Base-by-base conservation (phyloP, 1,140 invertebrate species). In the Trachelipus rathkii region DNA sequence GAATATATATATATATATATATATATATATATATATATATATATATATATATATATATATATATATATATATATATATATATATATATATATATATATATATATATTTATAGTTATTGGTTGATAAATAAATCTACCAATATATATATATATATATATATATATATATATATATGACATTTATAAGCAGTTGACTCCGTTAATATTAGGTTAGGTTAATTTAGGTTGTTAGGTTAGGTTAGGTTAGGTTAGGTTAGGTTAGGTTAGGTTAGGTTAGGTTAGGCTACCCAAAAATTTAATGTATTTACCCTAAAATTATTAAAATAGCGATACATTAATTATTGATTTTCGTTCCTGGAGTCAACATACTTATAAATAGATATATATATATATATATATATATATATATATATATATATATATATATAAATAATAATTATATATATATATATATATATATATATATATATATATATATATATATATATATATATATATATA, bases 21-120 rank as follows among this genome's bases (percentile, higher is more conserved):
- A 60, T 60, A 60, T 60, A 60, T 60, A 60, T 60, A 60, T 60
- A 60, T 60, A 60, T 60, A 60, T 60, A 60, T 60, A 60, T 60
- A 60, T 60, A 60, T 60, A 60, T 60, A 60, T 60, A 60, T 60
- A 60, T 60, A 60, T 60, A 60, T 60, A 60, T 60, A 60, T 60
- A 60, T 60, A 60, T 60, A 60, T 60, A 60, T 60, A 60, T 60
- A 60, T 60, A 60, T 60, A 60, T 60, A 19, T 60, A 19, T 60
- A 60, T 60, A 60, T 60, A 60, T 60, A 60, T 60, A 60, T 60
- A 60, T 60, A 60, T 60, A 60, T 60, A 60, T 60, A 60, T 60
- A 60, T 60, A 60, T 60, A 19, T 60, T 60, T 9, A 50, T 15
- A 50, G 46, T 50, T 50, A n/a, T n/a, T n/a, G n/a, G n/a, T n/a